Evolutionary conservation across 2,113 vertebrate species (phyloP), one percentile per base, ranked within the genome.

Genomic region (Amblyopsis rosae): DNA sequence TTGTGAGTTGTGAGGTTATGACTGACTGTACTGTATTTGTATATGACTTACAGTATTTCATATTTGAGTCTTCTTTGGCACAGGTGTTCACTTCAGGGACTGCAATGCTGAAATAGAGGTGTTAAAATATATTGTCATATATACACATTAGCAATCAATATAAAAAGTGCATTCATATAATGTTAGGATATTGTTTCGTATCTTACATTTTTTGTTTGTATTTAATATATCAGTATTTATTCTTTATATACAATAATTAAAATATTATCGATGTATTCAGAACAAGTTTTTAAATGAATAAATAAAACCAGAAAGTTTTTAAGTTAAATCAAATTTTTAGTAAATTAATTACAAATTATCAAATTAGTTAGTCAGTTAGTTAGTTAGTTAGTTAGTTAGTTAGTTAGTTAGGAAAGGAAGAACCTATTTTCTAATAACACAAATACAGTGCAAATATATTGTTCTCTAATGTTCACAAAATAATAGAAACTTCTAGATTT

Each of bases 71-170:
- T 67, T 67, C 69, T 62, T 77, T 33, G n/a, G 45, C 26, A 26
- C 26, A 26, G 26, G 26, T 26, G 69, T 64, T 72, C 76, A 67
- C 55, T 65, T 35, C 51, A 59, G 19, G 9, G 65, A 35, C 48
- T 17, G 2, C 41, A 12, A 62, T 73, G 45, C 62, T 70, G 59
- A 75, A 80, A 65, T 65, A 58, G 57, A 65, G 41, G 35, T 6
- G 11, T 59, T 55, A 45, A 65, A 77, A 70, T 50, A 50, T 4
- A 50, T 50, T 50, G 49, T 13, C 3, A 12, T 50, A 11, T 15
- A 50, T 50, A 50, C 11, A 50, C 49, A 50, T 11, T 11, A 12
- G 2, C 3, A 50, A 26, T 26, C 26, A 50, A 50, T 13, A 41
- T 41, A 41, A 41, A 41, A 41, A 41, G 35, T 41, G 0, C 35